Conservation (phyloP, 2,888 invertebrate species). For the Argyresthia albistria region DNA sequence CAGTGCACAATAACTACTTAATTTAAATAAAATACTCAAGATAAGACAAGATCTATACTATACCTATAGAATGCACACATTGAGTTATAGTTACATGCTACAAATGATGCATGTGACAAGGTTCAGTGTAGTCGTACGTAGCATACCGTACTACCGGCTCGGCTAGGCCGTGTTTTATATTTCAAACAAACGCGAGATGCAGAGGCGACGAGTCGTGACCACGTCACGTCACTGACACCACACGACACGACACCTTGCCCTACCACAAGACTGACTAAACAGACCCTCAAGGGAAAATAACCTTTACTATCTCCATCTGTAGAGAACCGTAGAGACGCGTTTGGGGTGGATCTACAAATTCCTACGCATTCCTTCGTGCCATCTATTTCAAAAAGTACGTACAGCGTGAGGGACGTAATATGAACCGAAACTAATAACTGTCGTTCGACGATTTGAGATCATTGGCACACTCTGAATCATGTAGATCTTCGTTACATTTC, state of each 20-base stretch:
- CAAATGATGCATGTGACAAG: constrained; percentile 2
- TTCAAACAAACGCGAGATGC: constrained; percentile 42
- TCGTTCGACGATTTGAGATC: background rate
- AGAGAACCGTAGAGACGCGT: background rate
- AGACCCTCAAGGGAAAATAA: background rate
- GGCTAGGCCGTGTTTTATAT: constrained; percentile 23
- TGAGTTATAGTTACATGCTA: too few relatives aligned
- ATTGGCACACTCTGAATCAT: background rate
- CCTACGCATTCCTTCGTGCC: constrained; percentile 2
- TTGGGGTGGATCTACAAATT: background rate
- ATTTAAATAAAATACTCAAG: too few relatives aligned
- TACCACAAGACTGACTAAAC: background rate
- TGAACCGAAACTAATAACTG: constrained; percentile 2
- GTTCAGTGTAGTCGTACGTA: background rate
- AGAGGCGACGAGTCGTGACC: constrained; percentile 56
- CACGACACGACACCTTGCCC: constrained; percentile 3
- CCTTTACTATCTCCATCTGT: background rate
- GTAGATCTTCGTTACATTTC: background rate
- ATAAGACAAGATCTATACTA: too few relatives aligned
- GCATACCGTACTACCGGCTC: background rate
- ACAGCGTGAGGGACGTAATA: constrained; percentile 27
- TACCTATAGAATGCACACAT: too few relatives aligned
- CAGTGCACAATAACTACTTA: too few relatives aligned
- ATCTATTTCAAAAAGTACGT: constrained; percentile 38
- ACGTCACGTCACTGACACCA: constrained; percentile 29